Evolutionary conservation across 2,888 invertebrate species (phyloP).

Genomic region (Drosophila siamana): DNA sequence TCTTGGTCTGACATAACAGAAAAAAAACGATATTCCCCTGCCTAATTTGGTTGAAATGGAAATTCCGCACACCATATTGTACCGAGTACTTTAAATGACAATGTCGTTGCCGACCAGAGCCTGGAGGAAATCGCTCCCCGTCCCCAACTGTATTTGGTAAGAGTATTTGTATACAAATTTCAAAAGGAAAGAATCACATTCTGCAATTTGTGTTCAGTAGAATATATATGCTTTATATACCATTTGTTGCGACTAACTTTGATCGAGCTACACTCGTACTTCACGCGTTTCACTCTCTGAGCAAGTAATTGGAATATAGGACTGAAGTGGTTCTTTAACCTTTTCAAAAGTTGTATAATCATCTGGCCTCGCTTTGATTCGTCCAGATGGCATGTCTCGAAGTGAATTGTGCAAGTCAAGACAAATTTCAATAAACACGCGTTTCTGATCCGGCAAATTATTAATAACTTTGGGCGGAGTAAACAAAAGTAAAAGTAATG

Average conservation of each 20-base stretch:
- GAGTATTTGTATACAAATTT: slow-evolving; percentile 54
- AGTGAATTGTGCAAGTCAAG: slow-evolving; percentile 57
- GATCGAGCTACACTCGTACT: no score
- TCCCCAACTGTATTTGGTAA: slow-evolving; percentile 57
- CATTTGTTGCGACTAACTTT: no score
- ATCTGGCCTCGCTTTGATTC: slow-evolving; percentile 7
- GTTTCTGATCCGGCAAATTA: slow-evolving; percentile 61
- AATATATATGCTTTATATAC: background rate
- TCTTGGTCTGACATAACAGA: slow-evolving; percentile 61
- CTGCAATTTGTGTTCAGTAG: no score
- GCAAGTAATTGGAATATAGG: slow-evolving; percentile 8
- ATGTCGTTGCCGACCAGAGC: slow-evolving; percentile 53
- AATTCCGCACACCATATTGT: slow-evolving; percentile 83
- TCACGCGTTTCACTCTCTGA: background rate
- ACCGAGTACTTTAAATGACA: slow-evolving; percentile 76
- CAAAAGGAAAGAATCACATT: no score
- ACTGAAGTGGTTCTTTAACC: slow-evolving; percentile 28
- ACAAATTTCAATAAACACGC: slow-evolving; percentile 65
- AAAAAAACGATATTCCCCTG: slow-evolving; percentile 72
- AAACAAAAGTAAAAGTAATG: slow-evolving; percentile 63
- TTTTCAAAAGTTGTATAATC: slow-evolving; percentile 31
- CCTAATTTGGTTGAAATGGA: slow-evolving; percentile 84
- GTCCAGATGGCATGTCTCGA: slow-evolving; percentile 12
- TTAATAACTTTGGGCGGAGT: slow-evolving; percentile 47
- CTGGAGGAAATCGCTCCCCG: slow-evolving; percentile 11